Conservation (phyloP, 2,888 invertebrate species). For the Chalcosyrphus nemorum region DNA sequence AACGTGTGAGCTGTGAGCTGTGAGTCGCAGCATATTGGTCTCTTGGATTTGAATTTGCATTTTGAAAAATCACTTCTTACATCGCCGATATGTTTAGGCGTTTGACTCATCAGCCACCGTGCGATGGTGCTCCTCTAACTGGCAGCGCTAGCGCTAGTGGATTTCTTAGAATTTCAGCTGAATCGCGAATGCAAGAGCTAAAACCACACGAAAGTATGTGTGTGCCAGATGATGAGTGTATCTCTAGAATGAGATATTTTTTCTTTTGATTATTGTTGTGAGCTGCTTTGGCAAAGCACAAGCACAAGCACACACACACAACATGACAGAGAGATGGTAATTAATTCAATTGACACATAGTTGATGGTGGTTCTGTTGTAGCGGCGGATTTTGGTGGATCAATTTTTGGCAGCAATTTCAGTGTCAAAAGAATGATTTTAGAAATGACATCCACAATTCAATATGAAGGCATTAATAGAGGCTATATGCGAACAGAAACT, state of each 20-base stretch:
- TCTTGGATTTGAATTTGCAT: slow-evolving; percentile 39
- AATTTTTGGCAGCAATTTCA: slow-evolving; percentile 48
- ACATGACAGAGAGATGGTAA: slow-evolving; percentile 37
- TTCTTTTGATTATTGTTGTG: background rate
- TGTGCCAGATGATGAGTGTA: slow-evolving; percentile 65
- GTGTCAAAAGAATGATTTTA: slow-evolving; percentile 51
- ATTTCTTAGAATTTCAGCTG: slow-evolving; percentile 69
- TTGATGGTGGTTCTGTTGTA: slow-evolving; percentile 38
- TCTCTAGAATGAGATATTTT: slow-evolving; percentile 39
- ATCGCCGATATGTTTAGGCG: slow-evolving; percentile 72
- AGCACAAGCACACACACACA: too few species aligned
- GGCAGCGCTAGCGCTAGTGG: slow-evolving; percentile 46
- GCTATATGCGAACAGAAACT: background rate
- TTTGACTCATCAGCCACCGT: slow-evolving; percentile 66
- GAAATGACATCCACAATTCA: slow-evolving; percentile 37
- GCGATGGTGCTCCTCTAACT: slow-evolving; percentile 32
- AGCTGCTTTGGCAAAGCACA: slow-evolving; percentile 39
- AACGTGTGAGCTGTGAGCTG: slow-evolving; percentile 23
- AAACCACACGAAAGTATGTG: slow-evolving; percentile 21
- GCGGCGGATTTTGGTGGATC: slow-evolving; percentile 13
- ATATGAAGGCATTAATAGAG: background rate
- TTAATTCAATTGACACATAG: slow-evolving; percentile 68
- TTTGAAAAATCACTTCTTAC: slow-evolving; percentile 61
- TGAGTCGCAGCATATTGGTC: background rate
- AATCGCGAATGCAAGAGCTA: slow-evolving; percentile 54